Conservation (phyloP, 2,113 vertebrate species). For the Pituophis catenifer region DNA sequence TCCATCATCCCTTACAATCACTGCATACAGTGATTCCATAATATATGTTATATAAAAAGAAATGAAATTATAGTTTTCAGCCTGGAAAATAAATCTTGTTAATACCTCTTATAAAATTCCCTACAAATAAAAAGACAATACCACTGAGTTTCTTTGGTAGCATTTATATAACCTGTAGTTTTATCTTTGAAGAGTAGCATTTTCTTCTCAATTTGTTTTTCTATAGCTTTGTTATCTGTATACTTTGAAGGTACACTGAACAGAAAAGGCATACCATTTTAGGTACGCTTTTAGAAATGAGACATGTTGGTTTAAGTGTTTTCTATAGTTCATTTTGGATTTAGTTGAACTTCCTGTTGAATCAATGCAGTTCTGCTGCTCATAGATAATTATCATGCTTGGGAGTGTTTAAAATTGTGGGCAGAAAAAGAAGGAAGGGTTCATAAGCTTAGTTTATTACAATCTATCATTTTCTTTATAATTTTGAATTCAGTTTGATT, state of each 20-base stretch:
- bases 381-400: not conserved
- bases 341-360: not conserved
- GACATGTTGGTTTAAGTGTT: not conserved
- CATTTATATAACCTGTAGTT: slow-evolving; percentile 26
- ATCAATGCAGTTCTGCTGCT: not conserved
- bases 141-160: slow-evolving; percentile 9
- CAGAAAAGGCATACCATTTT: not conserved
- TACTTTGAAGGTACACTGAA: not conserved
- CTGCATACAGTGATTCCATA: not conserved
- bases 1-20: not conserved
- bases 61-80: not conserved
- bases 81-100: not conserved
- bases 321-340: not conserved
- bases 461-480: not conserved
- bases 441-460: not conserved
- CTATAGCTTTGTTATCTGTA: not conserved
- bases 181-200: slow-evolving; percentile 35
- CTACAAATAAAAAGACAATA: slow-evolving; percentile 31
- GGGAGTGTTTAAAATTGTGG: not conserved
- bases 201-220: not conserved
- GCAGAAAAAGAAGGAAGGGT: not conserved
- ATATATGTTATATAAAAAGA: not conserved
- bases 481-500: not conserved
- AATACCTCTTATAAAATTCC: slow-evolving; percentile 18
- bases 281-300: not conserved